phyloP scores from a whole-genome alignment of 1,140 invertebrate species.

The Aporrectodea caliginosa region DNA sequence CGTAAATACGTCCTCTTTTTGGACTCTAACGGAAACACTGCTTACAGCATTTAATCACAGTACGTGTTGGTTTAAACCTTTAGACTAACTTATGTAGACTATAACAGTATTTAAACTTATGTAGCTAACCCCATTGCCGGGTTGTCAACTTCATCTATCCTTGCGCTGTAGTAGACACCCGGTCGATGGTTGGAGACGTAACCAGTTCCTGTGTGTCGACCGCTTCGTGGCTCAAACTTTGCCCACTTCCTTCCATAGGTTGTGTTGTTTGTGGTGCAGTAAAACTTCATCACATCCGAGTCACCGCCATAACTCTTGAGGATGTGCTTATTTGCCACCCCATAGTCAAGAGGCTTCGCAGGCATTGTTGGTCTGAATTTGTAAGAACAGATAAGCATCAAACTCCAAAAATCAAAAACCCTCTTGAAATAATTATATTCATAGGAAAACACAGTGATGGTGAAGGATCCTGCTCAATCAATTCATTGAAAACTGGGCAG shows the following conservation, averaged over 20 bases:
- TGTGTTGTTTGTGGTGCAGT: conserved; percentile 50
- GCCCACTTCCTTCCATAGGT: conserved; percentile 50
- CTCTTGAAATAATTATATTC: too few relatives aligned
- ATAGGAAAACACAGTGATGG: too few relatives aligned
- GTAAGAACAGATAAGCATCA: too few relatives aligned
- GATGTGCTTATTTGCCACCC: conserved; percentile 39
- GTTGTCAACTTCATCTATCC: conserved; percentile 52
- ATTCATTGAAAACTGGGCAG: too few relatives aligned
- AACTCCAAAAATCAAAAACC: neutral
- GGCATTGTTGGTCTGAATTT: neutral
- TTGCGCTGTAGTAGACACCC: conserved; percentile 49
- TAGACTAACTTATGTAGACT: too few relatives aligned
- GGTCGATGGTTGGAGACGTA: conserved; percentile 51
- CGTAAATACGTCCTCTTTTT: too few relatives aligned
- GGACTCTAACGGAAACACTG: too few relatives aligned
- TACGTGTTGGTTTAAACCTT: too few relatives aligned
- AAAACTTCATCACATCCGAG: conserved; percentile 54
- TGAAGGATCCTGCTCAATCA: too few relatives aligned
- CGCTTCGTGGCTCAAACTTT: conserved; percentile 49
- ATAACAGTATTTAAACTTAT: neutral
- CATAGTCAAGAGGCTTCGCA: neutral
- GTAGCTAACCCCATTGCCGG: conserved; percentile 46
- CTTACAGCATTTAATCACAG: too few relatives aligned
- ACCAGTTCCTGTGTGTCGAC: conserved; percentile 51
- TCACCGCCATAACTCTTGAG: conserved; percentile 49